A percentile compares a stretch with the other conserved stretches of the same genome.
phyloP scores from a whole-genome alignment of 2,797 vertebrate genomes.

The Nannoperca australis region DNA sequence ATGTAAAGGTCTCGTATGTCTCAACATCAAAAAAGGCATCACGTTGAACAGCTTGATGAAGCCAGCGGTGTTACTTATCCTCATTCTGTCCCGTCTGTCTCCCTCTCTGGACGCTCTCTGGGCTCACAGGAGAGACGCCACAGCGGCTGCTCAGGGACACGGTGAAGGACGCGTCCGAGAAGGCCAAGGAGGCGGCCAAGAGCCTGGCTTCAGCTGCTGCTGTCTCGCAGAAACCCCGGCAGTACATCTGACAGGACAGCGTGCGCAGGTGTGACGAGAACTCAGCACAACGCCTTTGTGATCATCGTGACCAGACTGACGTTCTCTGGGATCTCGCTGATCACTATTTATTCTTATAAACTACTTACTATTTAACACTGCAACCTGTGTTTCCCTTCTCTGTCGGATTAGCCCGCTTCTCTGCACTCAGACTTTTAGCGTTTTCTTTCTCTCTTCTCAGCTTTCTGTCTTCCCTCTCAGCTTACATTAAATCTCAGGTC shows the following conservation, averaged over 20 bases:
- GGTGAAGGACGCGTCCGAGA: slow-evolving; percentile 79
- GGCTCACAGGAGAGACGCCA: slow-evolving; percentile 78
- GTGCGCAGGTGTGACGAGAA: slow-evolving; percentile 9
- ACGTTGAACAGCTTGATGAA: not conserved
- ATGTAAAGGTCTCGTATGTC: not conserved
- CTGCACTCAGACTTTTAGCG: not conserved
- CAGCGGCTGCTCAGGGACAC: slow-evolving; percentile 79
- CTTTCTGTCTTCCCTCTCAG: slow-evolving; percentile 10
- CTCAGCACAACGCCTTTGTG: slow-evolving; percentile 15
- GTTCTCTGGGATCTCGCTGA: slow-evolving; percentile 10
- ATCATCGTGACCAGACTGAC: slow-evolving; percentile 7
- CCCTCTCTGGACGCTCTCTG: not conserved
- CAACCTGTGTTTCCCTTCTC: not conserved
- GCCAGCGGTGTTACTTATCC: not conserved
- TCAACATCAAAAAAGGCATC: not conserved
- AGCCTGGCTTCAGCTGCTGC: slow-evolving; percentile 78
- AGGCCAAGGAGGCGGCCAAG: slow-evolving; percentile 82
- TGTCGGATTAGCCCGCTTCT: slow-evolving; percentile 7
- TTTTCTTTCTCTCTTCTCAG: not conserved
- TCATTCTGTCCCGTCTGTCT: not conserved
- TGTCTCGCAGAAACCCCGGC: slow-evolving; percentile 75
- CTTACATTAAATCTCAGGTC: slow-evolving; percentile 56
- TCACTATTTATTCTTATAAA: not conserved
- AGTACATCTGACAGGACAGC: slow-evolving; percentile 75
- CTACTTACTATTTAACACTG: not conserved